phyloP scores from a whole-genome alignment of 2,797 vertebrate species.

The Myotis vivesi region DNA sequence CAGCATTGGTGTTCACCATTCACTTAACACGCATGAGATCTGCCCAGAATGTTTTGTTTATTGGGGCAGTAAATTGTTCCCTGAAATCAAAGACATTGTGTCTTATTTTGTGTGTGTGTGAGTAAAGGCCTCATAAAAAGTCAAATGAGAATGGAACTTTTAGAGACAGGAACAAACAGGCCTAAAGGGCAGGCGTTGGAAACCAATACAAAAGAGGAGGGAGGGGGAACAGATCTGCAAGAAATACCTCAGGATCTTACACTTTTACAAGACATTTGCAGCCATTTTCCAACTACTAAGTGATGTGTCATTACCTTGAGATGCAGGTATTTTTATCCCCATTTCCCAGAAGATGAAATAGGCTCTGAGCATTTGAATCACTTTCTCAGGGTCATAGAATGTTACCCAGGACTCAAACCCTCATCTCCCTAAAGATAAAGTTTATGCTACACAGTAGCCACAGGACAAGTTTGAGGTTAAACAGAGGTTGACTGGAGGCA shows the following conservation, averaged over 20 bases:
- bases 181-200: background rate
- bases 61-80: conserved; percentile 63
- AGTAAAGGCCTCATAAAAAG: conserved; percentile 31
- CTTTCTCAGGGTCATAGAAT: background rate
- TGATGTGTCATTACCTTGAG: background rate
- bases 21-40: conserved; percentile 37
- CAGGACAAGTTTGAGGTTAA: background rate
- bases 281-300: conserved; percentile 14
- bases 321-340: conserved; percentile 20
- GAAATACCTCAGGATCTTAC: background rate
- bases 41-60: conserved; percentile 60
- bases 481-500: background rate
- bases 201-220: background rate
- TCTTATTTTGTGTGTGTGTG: background rate
- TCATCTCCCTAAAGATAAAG: background rate
- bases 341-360: conserved; percentile 42
- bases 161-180: conserved; percentile 19
- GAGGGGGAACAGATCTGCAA: background rate
- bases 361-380: background rate
- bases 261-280: background rate
- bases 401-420: background rate
- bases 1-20: background rate
- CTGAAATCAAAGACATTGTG: conserved; percentile 3
- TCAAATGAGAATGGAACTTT: conserved; percentile 48
- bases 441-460: background rate